Evolutionary conservation across 2,113 vertebrate genomes (phyloP).

Genomic region (Zosterops japonicus): DNA sequence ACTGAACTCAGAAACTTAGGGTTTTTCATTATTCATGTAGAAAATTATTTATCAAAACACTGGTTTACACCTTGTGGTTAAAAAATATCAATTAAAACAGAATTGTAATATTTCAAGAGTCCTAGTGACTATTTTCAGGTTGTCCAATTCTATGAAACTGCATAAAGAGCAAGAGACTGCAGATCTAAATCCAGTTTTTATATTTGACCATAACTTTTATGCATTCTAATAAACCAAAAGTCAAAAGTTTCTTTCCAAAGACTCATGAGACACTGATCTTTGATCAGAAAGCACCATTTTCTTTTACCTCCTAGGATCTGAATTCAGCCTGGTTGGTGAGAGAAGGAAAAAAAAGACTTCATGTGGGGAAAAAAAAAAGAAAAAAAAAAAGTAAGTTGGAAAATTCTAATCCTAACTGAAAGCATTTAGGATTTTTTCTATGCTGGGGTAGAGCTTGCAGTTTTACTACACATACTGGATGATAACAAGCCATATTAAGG

Average conservation of each 20-base stretch:
- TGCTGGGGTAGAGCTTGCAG: background rate
- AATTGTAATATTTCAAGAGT: background rate
- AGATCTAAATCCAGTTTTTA: background rate
- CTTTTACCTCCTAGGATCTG: background rate
- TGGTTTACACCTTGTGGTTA: background rate
- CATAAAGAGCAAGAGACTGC: background rate
- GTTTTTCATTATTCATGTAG: background rate
- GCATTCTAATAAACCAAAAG: background rate
- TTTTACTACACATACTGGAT: background rate
- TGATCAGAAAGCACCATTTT: background rate
- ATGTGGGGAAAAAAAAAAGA: too few species aligned
- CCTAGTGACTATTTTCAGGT: background rate
- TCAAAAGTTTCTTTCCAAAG: background rate
- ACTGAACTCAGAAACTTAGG: background rate
- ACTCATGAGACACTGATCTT: background rate
- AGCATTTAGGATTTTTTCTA: background rate
- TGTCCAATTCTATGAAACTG: background rate
- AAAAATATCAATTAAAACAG: background rate
- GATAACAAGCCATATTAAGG: background rate
- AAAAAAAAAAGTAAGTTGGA: background rate
- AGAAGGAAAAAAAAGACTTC: background rate
- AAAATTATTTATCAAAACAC: background rate
- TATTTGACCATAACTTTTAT: background rate
- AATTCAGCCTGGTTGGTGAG: background rate
- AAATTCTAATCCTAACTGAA: background rate